Percentiles rank a stretch among this genome's conserved stretches.
These are phyloP conservation scores for Vandiemenella viatica DNA, from an alignment of 2,888 invertebrate genomes.

Conservation along the genomic window DNA sequence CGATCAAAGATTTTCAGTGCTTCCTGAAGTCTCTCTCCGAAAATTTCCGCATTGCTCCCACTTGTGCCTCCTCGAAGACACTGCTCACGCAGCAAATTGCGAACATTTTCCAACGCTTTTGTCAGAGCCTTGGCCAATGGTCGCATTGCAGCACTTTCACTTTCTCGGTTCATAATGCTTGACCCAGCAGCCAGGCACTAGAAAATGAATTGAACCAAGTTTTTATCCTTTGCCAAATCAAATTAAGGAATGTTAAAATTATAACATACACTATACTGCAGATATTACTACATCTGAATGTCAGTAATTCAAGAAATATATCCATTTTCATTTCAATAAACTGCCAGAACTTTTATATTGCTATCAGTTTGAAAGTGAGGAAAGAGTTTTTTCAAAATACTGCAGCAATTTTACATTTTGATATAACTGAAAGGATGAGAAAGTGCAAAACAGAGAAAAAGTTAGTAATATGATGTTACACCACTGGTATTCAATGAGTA, in stretches of 20 bases:
- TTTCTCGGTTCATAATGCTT: constrained; percentile 92
- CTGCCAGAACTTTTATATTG: no score
- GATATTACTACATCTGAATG: no score
- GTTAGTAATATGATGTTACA: no score
- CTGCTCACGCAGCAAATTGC: constrained; percentile 79
- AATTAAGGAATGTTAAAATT: neutral
- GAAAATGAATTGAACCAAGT: constrained; percentile 21
- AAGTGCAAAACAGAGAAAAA: no score
- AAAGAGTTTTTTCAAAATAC: no score
- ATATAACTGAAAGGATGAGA: no score
- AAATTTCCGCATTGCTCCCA: constrained; percentile 35
- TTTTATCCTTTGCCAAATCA: neutral
- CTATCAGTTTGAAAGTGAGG: no score
- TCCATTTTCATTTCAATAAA: no score
- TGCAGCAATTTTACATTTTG: no score
- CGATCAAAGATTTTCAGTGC: constrained; percentile 68
- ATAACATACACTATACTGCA: no score
- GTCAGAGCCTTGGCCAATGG: constrained; percentile 92
- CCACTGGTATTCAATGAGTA: no score
- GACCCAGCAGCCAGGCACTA: constrained; percentile 95
- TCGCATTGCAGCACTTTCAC: constrained; percentile 90
- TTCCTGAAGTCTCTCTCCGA: constrained; percentile 21
- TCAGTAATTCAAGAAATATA: no score
- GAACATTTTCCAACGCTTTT: constrained; percentile 85
- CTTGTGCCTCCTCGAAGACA: constrained; percentile 46